Conservation (phyloP, 2,797 vertebrate species). For the Picus viridis region DNA sequence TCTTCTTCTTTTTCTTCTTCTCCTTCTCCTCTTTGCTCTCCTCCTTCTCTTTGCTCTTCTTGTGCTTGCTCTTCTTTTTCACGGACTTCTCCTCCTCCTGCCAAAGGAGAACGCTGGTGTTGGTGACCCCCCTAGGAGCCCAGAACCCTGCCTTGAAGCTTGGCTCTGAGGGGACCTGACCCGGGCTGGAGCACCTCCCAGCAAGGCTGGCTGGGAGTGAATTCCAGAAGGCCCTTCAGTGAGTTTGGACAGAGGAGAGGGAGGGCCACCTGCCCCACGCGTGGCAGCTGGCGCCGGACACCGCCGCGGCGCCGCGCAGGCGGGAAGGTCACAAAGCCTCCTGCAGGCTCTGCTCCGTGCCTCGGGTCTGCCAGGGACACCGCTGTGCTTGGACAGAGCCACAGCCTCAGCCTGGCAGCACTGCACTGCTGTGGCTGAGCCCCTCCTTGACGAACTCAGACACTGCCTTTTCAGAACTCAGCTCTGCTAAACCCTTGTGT, state of each 20-base stretch:
- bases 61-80: constrained; percentile 89
- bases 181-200: neutral
- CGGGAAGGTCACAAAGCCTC: neutral
- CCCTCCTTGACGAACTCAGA: neutral
- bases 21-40: constrained; percentile 79
- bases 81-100: constrained; percentile 91
- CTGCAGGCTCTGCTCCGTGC: neutral
- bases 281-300: neutral
- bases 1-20: constrained; percentile 78
- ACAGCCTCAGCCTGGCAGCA: neutral
- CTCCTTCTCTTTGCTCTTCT: constrained; percentile 84
- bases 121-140: neutral
- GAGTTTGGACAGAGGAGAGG: neutral
- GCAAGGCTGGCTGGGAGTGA: neutral
- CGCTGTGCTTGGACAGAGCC: neutral
- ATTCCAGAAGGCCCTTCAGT: neutral
- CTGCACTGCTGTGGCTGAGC: neutral
- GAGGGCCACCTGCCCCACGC: neutral
- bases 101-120: neutral
- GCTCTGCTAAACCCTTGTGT: neutral
- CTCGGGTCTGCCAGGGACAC: neutral
- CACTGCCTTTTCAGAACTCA: neutral
- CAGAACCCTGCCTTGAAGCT: neutral
- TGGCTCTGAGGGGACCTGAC: neutral
- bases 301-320: neutral